Percentiles rank a stretch among this genome's conserved stretches.
Conservation (phyloP, 2,888 invertebrate genomes). For the Drosophila prostipennis region DNA sequence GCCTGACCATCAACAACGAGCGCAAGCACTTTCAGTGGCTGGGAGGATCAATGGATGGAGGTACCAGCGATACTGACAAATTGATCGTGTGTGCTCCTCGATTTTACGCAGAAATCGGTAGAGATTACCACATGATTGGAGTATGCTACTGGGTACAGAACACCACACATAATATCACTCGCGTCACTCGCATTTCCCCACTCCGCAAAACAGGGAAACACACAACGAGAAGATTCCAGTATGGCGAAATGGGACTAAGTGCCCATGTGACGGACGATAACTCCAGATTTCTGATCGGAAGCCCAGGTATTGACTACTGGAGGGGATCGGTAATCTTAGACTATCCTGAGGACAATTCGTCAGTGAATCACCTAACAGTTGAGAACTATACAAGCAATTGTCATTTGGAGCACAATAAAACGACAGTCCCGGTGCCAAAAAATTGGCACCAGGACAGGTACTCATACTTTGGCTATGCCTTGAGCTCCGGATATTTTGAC, state of each 20-base stretch:
- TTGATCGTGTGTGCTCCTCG: slow-evolving; percentile 84
- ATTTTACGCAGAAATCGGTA: slow-evolving; percentile 71
- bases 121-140: slow-evolving; percentile 83
- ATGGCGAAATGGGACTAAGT: slow-evolving; percentile 83
- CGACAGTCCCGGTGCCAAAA: slow-evolving; percentile 79
- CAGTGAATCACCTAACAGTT: too few species aligned
- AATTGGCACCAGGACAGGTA: slow-evolving; percentile 76
- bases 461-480: slow-evolving; percentile 84
- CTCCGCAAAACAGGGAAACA: slow-evolving; percentile 75
- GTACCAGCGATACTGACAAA: slow-evolving; percentile 83
- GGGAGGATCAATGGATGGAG: slow-evolving; percentile 85
- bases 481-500: slow-evolving; percentile 83
- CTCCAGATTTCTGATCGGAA: slow-evolving; percentile 83
- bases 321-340: slow-evolving; percentile 83
- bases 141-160: slow-evolving; percentile 83
- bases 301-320: slow-evolving; percentile 83
- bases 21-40: slow-evolving; percentile 85
- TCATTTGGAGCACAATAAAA: slow-evolving; percentile 59
- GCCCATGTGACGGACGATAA: slow-evolving; percentile 83
- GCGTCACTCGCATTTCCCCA: slow-evolving; percentile 82
- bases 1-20: slow-evolving; percentile 80
- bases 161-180: slow-evolving; percentile 73
- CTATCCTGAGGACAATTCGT: slow-evolving; percentile 63
- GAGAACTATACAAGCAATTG: slow-evolving; percentile 44
- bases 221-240: slow-evolving; percentile 58